Evolutionary conservation across 2,113 vertebrate species (phyloP).

Genomic region (Xenus cinereus): DNA sequence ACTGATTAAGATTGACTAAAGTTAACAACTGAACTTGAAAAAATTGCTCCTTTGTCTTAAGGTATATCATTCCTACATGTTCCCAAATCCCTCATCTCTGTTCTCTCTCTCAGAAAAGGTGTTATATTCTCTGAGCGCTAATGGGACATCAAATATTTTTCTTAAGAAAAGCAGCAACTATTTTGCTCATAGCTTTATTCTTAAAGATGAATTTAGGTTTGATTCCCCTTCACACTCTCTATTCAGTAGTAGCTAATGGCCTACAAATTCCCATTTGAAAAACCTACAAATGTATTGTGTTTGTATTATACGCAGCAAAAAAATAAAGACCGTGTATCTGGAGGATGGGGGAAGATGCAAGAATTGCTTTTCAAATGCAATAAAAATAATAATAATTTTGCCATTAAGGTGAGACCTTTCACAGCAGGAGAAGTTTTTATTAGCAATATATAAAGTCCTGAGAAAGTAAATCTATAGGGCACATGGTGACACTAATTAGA

Average conservation of each 20-base stretch:
- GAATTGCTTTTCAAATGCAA: neutral
- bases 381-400: neutral
- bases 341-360: neutral
- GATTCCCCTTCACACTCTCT: neutral
- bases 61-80: neutral
- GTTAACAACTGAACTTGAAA: neutral
- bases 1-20: neutral
- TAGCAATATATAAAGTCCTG: neutral
- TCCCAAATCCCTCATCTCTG: neutral
- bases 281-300: accelerated
- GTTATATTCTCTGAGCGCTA: neutral
- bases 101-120: neutral
- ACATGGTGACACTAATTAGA: neutral
- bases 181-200: neutral
- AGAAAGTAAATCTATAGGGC: conserved; percentile 1
- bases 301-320: neutral
- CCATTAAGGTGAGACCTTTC: neutral
- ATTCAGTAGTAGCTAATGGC: neutral
- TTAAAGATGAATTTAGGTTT: neutral
- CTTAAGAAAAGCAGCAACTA: neutral
- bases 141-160: neutral
- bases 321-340: neutral
- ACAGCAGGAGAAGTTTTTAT: neutral
- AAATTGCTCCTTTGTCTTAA: neutral
- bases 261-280: neutral